Evolutionary conservation across 2,888 invertebrate species (phyloP), one percentile per base, ranked within the genome.

Genomic region (Eupithecia insigniata): DNA sequence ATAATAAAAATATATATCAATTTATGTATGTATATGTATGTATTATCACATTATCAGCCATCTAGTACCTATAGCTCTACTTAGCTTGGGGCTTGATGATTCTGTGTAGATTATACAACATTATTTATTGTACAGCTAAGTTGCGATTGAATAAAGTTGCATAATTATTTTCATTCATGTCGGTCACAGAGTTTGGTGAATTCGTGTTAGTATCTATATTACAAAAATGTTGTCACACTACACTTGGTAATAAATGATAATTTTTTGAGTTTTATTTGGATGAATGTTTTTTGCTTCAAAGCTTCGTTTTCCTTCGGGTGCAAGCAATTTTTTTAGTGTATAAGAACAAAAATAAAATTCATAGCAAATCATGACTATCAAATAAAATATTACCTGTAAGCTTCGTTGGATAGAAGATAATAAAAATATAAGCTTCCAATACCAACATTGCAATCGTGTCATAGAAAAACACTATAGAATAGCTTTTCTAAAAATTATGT

Each of bases 351-450:
- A 51, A 22, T 43, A 10, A 1, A 55, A 26, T 3, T 60, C 28
- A 2, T 1, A 30, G 16, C 8, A 28, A 58, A 7, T 16, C 28
- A 28, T n/a, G 32, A 12, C n/a, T 4, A 22, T 60, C 22, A 69
- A 62, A 28, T 55, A 61, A 26, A 51, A n/a, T 16, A 10, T 46
- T 75, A 75, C 75, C 75, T 75, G 72, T 8, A 72, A 70, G 36
- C 72, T 72, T 70, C n/a, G 28, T 64, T 64, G 66, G 34, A 58
- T 34, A n/a, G 55, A 28, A 32, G 32, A 43, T 60, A 75, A 28
- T 2, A 72, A n/a, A 60, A 66, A 12, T 34, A 66, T 34, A n/a
- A 66, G 10, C 22, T 32, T 14, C 18, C 22, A 16, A 51, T 2
- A 26, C 55, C 7, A 26, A 22, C 70, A 72, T 72, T 68, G 30